phyloP scores from a whole-genome alignment of 2,888 invertebrate genomes.

The Ochlodes sylvanus region DNA sequence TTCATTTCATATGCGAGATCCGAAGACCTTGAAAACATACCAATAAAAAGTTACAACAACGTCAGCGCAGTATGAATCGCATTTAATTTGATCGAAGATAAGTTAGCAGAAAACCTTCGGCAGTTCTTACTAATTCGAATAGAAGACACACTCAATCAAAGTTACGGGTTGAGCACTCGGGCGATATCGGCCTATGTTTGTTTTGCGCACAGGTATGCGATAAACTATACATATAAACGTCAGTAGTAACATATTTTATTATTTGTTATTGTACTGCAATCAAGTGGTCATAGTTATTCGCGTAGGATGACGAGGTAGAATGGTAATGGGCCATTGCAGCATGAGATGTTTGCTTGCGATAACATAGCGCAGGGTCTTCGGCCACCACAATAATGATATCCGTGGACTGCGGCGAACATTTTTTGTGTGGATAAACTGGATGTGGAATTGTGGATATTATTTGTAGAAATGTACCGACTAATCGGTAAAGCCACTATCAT shows the following conservation, averaged over 20 bases:
- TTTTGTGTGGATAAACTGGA: no score
- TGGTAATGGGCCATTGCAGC: conserved; percentile 3
- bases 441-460: no score
- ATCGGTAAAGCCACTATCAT: no score
- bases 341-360: not conserved
- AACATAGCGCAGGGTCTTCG: not conserved
- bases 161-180: not conserved
- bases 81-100: not conserved
- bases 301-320: conserved; percentile 1
- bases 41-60: not conserved
- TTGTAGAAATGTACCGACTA: no score
- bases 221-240: not conserved
- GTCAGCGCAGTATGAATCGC: not conserved
- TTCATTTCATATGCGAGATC: not conserved
- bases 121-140: no score
- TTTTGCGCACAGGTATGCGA: conserved; percentile 1
- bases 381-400: not conserved
- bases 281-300: conserved; percentile 6
- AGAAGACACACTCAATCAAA: no score
- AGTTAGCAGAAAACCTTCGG: no score
- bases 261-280: conserved; percentile 1
- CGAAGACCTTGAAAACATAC: not conserved
- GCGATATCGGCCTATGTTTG: not conserved
- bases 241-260: not conserved
- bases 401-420: no score